Percentiles rank a stretch among this genome's conserved stretches.
Conservation (phyloP, 1,140 invertebrate genomes). For the Trichonephila clavipes region DNA sequence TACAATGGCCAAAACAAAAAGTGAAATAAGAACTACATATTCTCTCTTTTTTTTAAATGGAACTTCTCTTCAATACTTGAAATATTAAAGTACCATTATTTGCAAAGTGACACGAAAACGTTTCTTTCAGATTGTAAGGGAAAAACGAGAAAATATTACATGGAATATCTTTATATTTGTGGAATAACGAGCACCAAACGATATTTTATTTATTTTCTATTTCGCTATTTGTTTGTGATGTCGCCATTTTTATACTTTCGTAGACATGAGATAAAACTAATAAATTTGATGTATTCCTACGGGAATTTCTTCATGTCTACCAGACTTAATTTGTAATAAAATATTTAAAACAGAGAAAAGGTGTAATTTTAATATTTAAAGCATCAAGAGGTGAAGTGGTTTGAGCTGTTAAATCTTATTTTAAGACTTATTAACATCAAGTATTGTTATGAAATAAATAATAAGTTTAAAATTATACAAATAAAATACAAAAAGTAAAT, state of each 20-base stretch:
- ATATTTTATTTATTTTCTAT: conserved; percentile 1
- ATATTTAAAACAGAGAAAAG: not conserved
- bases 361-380: not conserved
- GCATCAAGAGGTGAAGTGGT: not conserved
- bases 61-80: conserved; percentile 27
- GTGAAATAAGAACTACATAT: not conserved
- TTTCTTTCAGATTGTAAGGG: not conserved
- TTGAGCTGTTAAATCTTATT: not conserved
- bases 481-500: not conserved
- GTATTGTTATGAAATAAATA: not conserved
- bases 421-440: not conserved
- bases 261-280: too few species aligned
- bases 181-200: conserved; percentile 30
- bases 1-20: conserved; percentile 7
- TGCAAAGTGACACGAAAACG: conserved; percentile 26
- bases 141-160: conserved; percentile 18
- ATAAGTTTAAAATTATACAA: not conserved
- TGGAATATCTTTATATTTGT: conserved; percentile 15
- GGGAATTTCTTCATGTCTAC: not conserved
- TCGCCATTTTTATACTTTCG: not conserved
- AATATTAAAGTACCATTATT: conserved; percentile 59
- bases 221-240: not conserved
- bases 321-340: not conserved
- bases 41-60: conserved; percentile 13
- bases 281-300: not conserved